Evolutionary conservation across 2,113 vertebrate species (phyloP), one percentile per base, ranked within the genome.

Genomic region (Notiomystis cincta): DNA sequence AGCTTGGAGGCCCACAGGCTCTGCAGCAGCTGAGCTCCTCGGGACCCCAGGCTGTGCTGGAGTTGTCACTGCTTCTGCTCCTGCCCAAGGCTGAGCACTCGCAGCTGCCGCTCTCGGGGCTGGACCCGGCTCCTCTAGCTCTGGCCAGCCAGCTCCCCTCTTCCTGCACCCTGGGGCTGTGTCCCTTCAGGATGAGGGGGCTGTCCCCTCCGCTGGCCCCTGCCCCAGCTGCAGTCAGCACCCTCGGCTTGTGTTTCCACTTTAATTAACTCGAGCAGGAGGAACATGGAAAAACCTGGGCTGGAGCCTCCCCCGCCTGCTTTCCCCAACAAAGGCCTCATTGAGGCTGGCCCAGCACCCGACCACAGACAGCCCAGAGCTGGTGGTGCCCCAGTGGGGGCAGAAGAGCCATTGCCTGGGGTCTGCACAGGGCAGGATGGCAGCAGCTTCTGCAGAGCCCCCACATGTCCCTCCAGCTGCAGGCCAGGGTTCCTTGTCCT

Each of bases 211-310:
- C 0, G 15, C 85, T 91, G 96, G 95, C 91, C 75, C 82, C 21
- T 8, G 78, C 76, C 77, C 82, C 91, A 70, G 69, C 70, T 85
- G 82, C 4, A 24, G 79, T 86, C 86, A 28, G 89, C 58, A 88
- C 89, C 69, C 9, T 91, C 27, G 12, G 90, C 95, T 96, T 95
- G 31, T 2, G 77, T 93, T 96, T 95, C 93, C 48, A 79, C 70
- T 95, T 91, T 91, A 97, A 97, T 96, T 96, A 97, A 95, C 67
- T 95, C 2, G 38, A 95, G 95, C 83, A 79, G 69, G 61, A 97
- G 87, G 80, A 97, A 95, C 89, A 90, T 87, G 95, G 96, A 95
- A 96, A 97, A 96, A 95, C 86, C 60, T 81, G 86, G 44, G 72
- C 89, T 67, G 87, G 89, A 84, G 87, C 93, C 89, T 84, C 83